Base-by-base conservation (phyloP, 2,113 vertebrate genomes). In the Leuciscus idus region DNA sequence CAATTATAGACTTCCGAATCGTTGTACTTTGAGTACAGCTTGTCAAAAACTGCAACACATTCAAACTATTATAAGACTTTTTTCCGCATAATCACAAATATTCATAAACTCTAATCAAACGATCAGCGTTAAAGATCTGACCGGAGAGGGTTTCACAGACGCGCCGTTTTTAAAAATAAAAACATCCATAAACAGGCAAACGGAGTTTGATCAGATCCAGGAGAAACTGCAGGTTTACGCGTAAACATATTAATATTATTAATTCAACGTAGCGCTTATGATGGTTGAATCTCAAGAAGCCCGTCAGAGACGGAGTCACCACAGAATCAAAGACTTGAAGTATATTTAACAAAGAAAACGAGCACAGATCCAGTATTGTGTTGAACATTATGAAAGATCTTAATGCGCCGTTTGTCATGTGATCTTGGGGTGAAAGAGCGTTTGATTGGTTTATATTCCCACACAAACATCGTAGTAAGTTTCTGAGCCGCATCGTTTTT, bases 11-110 rank as follows among this genome's bases (percentile, higher is more conserved):
- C 33, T 70, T 59, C 81, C 28, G 66, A 80, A 84, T 88, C 36
- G 30, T 77, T 81, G 88, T 78, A 88, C 66, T 43, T 30, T 30
- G 15, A 46, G 84, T 79, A 73, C 87, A 83, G 57, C 64, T 46
- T 46, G 87, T 86, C 84, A 70, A 72, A 88, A 84, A 12, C 39
- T 23, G 75, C 62, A 55, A 36, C 57, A 46, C 66, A 70, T 39
- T 81, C 78, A 39, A 30, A 36, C 83, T 13, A 43, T 33, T 72
- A 6, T 30, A 52, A 59, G 64, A 50, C 77, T 62, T 66, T 43
- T 43, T 43, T 57, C 43, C 3, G 36, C 68, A 59, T 76, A 13
- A 72, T 52, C 50, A 33, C 57, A 36, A 74, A 61, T 61, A 68
- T 86, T 78, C 28, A 59, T 17, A 39, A 77, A 73, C 57, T 73